Evolutionary conservation across 2,888 invertebrate species (phyloP).

Genomic region (Rutpela maculata): DNA sequence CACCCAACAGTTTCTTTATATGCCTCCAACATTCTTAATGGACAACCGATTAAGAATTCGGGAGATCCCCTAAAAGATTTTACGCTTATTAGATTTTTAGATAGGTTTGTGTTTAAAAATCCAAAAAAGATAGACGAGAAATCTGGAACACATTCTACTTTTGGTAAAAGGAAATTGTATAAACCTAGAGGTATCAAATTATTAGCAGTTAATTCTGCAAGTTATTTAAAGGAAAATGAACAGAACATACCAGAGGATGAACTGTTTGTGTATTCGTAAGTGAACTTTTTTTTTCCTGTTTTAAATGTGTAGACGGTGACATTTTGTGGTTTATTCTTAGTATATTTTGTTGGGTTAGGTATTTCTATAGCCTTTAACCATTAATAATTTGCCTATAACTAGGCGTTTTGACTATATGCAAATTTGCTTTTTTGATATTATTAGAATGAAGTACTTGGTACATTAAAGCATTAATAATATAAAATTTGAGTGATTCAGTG

Average conservation of each 20-base stretch:
- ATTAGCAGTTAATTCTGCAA: slow-evolving; percentile 83
- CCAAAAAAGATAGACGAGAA: slow-evolving; percentile 82
- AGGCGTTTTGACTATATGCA: too few species aligned
- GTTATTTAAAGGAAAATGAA: slow-evolving; percentile 82
- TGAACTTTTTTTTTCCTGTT: slow-evolving; percentile 13
- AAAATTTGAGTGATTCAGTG: too few species aligned
- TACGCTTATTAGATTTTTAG: slow-evolving; percentile 91
- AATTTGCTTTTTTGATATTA: too few species aligned
- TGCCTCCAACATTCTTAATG: slow-evolving; percentile 85
- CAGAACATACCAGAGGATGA: slow-evolving; percentile 93
- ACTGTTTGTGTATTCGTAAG: slow-evolving; percentile 82
- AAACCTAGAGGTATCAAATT: slow-evolving; percentile 82
- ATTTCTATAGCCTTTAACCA: background rate
- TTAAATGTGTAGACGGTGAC: background rate
- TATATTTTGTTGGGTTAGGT: too few species aligned
- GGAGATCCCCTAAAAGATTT: slow-evolving; percentile 97
- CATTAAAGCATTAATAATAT: too few species aligned
- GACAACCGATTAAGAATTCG: slow-evolving; percentile 85
- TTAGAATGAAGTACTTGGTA: too few species aligned
- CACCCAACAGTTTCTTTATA: slow-evolving; percentile 96
- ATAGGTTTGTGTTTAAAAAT: slow-evolving; percentile 97
- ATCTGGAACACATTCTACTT: slow-evolving; percentile 79
- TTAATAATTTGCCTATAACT: too few species aligned
- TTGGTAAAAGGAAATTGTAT: slow-evolving; percentile 82
- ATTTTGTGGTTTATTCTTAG: too few species aligned